Conservation (phyloP, 30 jellyfish, hydroid and myxozoan genomes). For the Pelagia noctiluca region DNA sequence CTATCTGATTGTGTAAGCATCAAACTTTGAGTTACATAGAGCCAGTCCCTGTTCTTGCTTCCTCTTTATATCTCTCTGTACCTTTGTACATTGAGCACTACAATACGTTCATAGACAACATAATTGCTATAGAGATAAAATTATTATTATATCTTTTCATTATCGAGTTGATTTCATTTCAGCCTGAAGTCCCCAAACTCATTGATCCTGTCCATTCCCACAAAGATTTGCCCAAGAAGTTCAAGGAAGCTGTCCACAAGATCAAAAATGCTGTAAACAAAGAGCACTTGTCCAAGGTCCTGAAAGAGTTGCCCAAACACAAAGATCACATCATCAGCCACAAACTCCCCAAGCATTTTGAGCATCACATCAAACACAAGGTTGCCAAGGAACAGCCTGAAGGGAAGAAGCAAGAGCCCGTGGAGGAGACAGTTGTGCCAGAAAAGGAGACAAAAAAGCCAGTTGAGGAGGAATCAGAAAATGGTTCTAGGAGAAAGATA, state of each 20-base stretch:
- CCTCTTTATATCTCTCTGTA: no score
- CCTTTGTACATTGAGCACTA: no score
- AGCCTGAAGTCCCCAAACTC: slow-evolving; percentile 38
- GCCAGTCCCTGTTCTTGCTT: no score
- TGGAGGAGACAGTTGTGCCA: neutral
- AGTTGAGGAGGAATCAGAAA: slow-evolving; percentile 32
- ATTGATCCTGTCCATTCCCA: slow-evolving; percentile 19
- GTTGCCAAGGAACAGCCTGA: neutral
- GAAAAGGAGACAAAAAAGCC: slow-evolving; percentile 12
- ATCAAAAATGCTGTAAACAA: neutral
- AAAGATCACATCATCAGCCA: neutral
- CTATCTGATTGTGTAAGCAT: no score
- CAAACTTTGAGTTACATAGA: no score
- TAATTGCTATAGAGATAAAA: no score
- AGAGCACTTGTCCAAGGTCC: neutral
- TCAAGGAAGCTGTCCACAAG: slow-evolving; percentile 37
- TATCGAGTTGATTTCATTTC: neutral
- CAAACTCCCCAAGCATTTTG: neutral
- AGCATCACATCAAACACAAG: neutral
- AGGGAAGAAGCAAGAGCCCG: neutral
- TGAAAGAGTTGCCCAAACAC: neutral
- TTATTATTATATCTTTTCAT: no score
- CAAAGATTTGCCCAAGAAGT: slow-evolving; percentile 37
- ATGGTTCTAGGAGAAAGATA: slow-evolving; percentile 34
- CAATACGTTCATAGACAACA: no score